Conservation (phyloP, 1,140 invertebrate species). For the Drosophila hydei region DNA sequence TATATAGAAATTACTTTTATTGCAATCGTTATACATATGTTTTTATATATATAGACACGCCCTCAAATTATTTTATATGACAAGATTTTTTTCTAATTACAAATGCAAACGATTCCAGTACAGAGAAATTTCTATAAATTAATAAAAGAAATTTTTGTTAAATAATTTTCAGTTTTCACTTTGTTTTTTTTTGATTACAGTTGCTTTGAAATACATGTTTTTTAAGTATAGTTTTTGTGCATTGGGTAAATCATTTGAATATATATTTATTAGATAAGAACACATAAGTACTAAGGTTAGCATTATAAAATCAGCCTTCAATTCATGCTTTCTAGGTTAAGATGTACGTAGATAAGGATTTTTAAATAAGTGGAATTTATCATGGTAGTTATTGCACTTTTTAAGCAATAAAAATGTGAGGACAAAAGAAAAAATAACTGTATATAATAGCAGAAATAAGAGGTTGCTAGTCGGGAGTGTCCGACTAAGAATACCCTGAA, state of each 20-base stretch:
- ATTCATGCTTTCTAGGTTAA: conserved; percentile 41
- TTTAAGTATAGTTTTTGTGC: conserved; percentile 15
- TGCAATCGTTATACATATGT: conserved; percentile 48
- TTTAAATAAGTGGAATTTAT: conserved; percentile 6
- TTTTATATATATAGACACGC: conserved; percentile 3
- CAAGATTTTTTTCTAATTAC: conserved; percentile 22
- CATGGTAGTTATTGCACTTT: conserved; percentile 30
- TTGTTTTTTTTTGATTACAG: conserved; percentile 38
- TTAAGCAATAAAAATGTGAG: background rate
- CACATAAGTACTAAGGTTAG: conserved; percentile 47
- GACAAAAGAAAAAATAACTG: too few species aligned
- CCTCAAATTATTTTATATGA: conserved; percentile 25
- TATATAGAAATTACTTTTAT: conserved; percentile 27
- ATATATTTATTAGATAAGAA: conserved; percentile 42
- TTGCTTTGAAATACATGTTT: conserved; percentile 8
- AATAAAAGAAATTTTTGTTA: background rate
- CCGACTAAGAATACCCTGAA: too few species aligned
- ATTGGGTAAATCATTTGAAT: conserved; percentile 28
- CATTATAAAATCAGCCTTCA: conserved; percentile 69
- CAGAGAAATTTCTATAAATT: background rate
- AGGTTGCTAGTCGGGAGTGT: too few species aligned
- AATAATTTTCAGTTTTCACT: background rate
- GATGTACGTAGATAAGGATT: conserved; percentile 39
- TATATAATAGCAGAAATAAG: too few species aligned
- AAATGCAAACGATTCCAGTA: conserved; percentile 24